Evolutionary conservation across 2,113 vertebrate genomes (phyloP), one percentile per base, ranked within the genome.

Genomic region (Pangasianodon gigas): DNA sequence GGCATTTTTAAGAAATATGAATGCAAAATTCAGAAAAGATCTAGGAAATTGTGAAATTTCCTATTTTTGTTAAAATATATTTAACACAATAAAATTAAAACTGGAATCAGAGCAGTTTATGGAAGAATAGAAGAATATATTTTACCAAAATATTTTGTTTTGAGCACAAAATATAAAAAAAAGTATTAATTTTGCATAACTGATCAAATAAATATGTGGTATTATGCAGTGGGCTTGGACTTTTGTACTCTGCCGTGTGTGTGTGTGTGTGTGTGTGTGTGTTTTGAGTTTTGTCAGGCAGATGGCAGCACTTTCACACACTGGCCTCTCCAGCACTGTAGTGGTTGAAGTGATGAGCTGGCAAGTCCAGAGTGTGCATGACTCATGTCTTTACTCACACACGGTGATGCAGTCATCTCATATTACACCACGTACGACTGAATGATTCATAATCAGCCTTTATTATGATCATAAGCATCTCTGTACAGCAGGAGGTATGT

Each of bases 401-500:
- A 62, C 37, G 9, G 8, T 67, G 11, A 69, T 81, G 44, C 51
- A 37, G 41, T 82, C 82, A 82, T 37, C 82, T 54, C 11, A 67
- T 10, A n/a, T 85, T 46, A 81, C 85, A 86, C 56, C 54, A 65
- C 26, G 44, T 44, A 60, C 56, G 4, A 81, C 41, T 24, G 24
- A 48, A 62, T 62, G 19, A 91, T 85, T 88, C 83, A 88, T 89
- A 84, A 91, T 83, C 84, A 91, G 87, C 37, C 67, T 92, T 92
- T 90, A 92, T 92, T 91, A 88, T 79, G 75, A 84, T 71, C 60
- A 80, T 60, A 44, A 82, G 46, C 44, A 82, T 88, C 46, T 67
- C 74, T 91, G 83, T 88, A 88, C 83, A 91, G 86, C 86, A 88
- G 91, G 86, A 91, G 89, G 85, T 84, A 89, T 41, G 88, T 86